phyloP scores from a whole-genome alignment of 1,140 invertebrate species.

The Cydia amplana region DNA sequence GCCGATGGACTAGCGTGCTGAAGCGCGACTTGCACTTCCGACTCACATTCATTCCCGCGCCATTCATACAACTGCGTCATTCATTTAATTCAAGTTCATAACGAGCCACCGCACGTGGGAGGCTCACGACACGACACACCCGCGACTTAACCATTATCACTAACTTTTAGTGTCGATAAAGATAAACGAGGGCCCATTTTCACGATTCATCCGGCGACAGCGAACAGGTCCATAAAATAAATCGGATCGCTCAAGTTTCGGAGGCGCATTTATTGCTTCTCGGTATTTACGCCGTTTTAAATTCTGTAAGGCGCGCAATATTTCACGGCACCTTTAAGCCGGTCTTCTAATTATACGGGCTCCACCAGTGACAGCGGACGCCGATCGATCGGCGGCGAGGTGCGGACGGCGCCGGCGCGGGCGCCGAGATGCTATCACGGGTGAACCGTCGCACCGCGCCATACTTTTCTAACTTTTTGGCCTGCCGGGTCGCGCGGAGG shows the following conservation, averaged over 20 bases:
- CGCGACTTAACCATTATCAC: constrained; percentile 44
- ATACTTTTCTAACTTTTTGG: constrained; percentile 77
- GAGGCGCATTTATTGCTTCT: constrained; percentile 61
- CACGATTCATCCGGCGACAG: constrained; percentile 40
- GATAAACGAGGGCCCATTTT: constrained; percentile 50
- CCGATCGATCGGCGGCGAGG: constrained; percentile 40
- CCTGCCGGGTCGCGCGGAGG: constrained; percentile 61
- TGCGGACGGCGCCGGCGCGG: constrained; percentile 46
- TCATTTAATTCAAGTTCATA: constrained; percentile 77
- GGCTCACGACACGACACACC: constrained; percentile 45
- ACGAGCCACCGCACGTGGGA: constrained; percentile 64
- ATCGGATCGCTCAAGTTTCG: constrained; percentile 55
- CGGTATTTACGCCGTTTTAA: constrained; percentile 61
- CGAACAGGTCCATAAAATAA: constrained; percentile 63
- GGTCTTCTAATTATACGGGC: constrained; percentile 67
- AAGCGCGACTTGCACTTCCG: constrained; percentile 66
- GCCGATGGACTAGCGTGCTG: constrained; percentile 61
- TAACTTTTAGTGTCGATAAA: constrained; percentile 59
- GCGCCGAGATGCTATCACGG: constrained; percentile 69
- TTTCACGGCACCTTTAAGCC: constrained; percentile 66
- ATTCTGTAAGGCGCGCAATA: constrained; percentile 67
- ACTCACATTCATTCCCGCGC: constrained; percentile 71
- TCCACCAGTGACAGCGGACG: constrained; percentile 47
- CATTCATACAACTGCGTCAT: constrained; percentile 75
- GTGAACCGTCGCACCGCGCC: constrained; percentile 50